A percentile compares a stretch with the other conserved stretches of the same genome.
phyloP scores from a whole-genome alignment of 1,140 invertebrate species.

The Neocloeon triangulifer region DNA sequence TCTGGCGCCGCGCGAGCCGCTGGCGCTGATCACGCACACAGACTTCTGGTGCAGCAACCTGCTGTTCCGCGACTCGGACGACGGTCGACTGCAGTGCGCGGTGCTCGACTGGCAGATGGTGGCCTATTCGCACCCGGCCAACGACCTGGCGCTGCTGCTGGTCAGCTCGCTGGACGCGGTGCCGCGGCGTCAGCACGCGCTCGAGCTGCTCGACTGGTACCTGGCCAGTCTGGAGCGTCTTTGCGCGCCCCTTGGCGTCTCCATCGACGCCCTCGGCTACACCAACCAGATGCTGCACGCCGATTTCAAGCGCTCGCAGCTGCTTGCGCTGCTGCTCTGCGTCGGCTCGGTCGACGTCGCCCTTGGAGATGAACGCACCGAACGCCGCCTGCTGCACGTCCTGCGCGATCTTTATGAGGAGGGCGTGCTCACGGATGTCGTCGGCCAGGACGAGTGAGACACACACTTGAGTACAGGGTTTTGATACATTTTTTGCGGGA shows the following conservation, averaged over 20 bases:
- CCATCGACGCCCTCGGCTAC: constrained; percentile 28
- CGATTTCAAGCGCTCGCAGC: constrained; percentile 44
- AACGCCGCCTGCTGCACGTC: constrained; percentile 35
- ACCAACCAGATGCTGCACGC: constrained; percentile 25
- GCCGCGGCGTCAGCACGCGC: constrained; percentile 30
- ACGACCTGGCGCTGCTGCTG: constrained; percentile 51
- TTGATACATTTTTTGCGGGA: no score
- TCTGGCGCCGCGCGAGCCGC: constrained; percentile 34
- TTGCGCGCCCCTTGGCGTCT: constrained; percentile 28
- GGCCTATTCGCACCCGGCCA: constrained; percentile 48
- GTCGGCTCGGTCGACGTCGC: constrained; percentile 58
- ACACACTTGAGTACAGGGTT: no score
- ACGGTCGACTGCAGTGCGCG: constrained; percentile 23
- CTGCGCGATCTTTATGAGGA: constrained; percentile 32
- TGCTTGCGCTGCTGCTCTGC: constrained; percentile 47
- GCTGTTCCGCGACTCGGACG: constrained; percentile 30
- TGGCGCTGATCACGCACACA: constrained; percentile 49
- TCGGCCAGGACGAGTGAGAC: no score
- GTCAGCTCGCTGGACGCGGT: constrained; percentile 52
- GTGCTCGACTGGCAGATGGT: constrained; percentile 71
- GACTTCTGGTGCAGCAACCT: constrained; percentile 69
- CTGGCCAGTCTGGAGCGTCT: constrained; percentile 30
- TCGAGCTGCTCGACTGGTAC: constrained; percentile 36
- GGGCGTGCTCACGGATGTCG: constrained; percentile 27
- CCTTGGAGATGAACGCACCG: constrained; percentile 37